These are phyloP conservation scores for Canis aureus DNA, from an alignment of 2,113 vertebrate genomes.

Conservation along the genomic window DNA sequence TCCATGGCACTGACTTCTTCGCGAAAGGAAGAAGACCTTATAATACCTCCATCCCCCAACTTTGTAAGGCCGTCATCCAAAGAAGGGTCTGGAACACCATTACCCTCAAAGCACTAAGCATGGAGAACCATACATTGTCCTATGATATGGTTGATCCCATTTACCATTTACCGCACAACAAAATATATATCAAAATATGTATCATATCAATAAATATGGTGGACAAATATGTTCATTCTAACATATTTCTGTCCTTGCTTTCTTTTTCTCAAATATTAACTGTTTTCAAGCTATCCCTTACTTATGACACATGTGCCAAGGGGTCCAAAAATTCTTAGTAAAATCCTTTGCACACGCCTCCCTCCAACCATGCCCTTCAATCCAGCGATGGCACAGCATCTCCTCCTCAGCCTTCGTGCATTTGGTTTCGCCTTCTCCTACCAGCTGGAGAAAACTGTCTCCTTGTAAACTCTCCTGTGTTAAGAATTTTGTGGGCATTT, in stretches of 20 bases:
- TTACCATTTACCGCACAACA: background rate
- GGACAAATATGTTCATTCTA: background rate
- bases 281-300: no score
- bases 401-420: background rate
- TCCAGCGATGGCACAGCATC: accelerated
- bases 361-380: background rate
- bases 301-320: background rate
- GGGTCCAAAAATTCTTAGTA: background rate
- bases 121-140: background rate
- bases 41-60: background rate
- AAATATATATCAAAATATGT: no score
- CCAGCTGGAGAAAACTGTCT: background rate
- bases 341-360: background rate
- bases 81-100: background rate
- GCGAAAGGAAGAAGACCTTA: background rate
- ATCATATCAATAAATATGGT: no score
- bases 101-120: background rate
- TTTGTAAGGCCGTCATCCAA: background rate
- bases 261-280: no score
- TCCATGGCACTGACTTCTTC: background rate
- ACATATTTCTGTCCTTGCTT: background rate
- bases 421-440: background rate
- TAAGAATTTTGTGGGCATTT: background rate
- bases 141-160: background rate
- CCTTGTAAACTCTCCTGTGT: no score